Evolutionary conservation across 35 echinoderm and acorn worm genomes (phyloP).

Genomic region (Chiridota heheva): DNA sequence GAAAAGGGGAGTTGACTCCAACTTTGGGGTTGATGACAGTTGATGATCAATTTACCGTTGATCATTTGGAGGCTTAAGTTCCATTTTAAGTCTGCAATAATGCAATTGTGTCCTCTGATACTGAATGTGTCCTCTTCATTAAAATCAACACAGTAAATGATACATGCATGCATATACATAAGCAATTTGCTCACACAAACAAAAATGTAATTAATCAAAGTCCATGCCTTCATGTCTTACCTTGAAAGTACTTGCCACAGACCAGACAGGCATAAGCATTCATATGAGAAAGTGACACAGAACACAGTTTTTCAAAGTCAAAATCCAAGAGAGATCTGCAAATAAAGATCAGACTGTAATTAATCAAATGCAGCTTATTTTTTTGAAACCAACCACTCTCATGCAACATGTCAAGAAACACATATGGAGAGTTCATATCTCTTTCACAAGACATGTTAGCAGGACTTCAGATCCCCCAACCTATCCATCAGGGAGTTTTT

Average conservation of each 20-base stretch:
- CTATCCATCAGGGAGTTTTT: no score
- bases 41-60: no score
- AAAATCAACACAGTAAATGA: no score
- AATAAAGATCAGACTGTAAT: not conserved
- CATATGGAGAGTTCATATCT: not conserved
- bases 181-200: no score
- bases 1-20: no score
- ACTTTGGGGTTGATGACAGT: no score
- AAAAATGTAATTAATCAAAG: not conserved
- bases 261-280: slow-evolving; percentile 96
- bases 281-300: slow-evolving; percentile 85
- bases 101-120: no score
- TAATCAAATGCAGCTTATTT: not conserved
- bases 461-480: not conserved
- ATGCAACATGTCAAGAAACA: not conserved
- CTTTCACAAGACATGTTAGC: not conserved
- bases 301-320: slow-evolving; percentile 98
- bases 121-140: no score
- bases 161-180: no score
- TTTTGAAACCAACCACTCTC: not conserved
- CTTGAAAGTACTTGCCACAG: slow-evolving; percentile 98
- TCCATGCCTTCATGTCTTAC: slow-evolving; percentile 49
- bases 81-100: no score
- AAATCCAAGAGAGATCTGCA: slow-evolving; percentile 85
- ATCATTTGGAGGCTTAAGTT: no score